Conservation (phyloP, 2,113 vertebrate species). For the Hypomesus transpacificus region DNA sequence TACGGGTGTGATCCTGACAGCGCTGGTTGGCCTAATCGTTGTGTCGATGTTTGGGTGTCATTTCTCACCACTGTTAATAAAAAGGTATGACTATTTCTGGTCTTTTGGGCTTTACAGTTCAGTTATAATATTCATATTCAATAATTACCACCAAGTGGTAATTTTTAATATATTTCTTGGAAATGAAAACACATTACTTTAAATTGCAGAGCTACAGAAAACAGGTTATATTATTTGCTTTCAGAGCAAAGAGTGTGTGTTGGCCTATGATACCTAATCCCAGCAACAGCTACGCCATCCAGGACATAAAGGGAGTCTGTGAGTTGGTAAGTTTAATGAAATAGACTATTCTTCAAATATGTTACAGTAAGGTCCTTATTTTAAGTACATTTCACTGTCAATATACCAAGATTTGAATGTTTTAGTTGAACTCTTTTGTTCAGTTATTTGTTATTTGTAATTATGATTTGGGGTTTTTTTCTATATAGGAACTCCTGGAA, state of each 20-base stretch:
- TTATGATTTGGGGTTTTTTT: background rate
- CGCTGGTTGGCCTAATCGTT: conserved; percentile 1
- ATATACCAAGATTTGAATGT: background rate
- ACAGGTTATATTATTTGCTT: no score
- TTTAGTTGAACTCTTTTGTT: background rate
- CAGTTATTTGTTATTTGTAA: no score
- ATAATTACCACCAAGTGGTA: background rate
- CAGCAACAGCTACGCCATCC: conserved; percentile 70
- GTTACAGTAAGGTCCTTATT: background rate
- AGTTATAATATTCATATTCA: background rate
- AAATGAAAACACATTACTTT: no score
- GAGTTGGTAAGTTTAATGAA: conserved; percentile 42
- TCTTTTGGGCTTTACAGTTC: background rate
- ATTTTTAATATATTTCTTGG: background rate
- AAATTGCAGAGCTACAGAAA: no score
- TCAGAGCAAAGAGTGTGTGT: conserved; percentile 61
- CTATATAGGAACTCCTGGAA: conserved; percentile 50
- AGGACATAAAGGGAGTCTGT: conserved; percentile 60
- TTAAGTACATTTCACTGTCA: background rate
- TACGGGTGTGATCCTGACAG: conserved; percentile 6
- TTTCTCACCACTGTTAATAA: conserved; percentile 38
- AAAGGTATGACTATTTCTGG: conserved; percentile 52
- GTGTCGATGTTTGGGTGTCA: conserved; percentile 38
- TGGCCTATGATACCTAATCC: conserved; percentile 79
- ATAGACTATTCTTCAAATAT: conserved; percentile 5